Conservation (phyloP, 2,797 vertebrate species). For the Myotis daubentonii region DNA sequence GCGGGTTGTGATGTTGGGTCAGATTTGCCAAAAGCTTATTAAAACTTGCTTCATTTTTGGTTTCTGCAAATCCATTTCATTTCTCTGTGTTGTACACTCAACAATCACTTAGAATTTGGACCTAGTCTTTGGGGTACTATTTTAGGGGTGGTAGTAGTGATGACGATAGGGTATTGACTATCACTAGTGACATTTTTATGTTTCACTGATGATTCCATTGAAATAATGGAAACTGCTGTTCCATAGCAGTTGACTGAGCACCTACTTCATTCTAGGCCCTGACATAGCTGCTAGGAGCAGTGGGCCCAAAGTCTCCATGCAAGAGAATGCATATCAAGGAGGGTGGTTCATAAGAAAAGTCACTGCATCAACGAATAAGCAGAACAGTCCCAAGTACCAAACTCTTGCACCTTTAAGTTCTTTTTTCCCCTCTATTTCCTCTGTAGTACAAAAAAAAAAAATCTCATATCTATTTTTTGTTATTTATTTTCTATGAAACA, state of each 20-base stretch:
- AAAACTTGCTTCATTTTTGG: not conserved
- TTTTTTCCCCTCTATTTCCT: not conserved
- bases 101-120: not conserved
- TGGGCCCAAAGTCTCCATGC: not conserved
- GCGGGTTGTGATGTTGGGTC: not conserved
- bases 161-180: not conserved
- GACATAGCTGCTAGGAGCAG: not conserved
- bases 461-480: not conserved
- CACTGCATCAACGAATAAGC: not conserved
- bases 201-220: not conserved
- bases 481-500: constrained; percentile 12
- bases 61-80: not conserved
- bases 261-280: not conserved
- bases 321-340: not conserved
- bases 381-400: not conserved
- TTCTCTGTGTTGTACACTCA: not conserved
- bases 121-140: not conserved
- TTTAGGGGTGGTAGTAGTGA: not conserved
- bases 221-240: not conserved
- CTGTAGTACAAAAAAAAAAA: not conserved
- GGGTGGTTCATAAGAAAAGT: not conserved
- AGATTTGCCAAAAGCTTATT: not conserved
- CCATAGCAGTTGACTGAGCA: not conserved
- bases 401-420: not conserved
- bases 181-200: not conserved